Conservation (phyloP, 2,888 invertebrate genomes). For the Spilosoma lubricipeda region DNA sequence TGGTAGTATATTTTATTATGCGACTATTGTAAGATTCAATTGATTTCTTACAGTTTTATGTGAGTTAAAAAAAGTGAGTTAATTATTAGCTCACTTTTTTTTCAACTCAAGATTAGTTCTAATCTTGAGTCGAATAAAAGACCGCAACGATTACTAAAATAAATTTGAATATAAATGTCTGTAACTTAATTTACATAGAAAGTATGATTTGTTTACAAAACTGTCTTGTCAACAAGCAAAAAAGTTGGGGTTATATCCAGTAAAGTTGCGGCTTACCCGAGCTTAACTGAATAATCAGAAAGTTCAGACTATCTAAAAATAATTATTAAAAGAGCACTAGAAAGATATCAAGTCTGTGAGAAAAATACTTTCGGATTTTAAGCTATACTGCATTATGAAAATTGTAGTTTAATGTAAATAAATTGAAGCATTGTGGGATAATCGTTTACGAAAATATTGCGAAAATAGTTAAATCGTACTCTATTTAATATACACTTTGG, state of each 20-base stretch:
- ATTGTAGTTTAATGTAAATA: neutral
- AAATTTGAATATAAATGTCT: neutral
- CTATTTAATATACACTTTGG: too few species aligned
- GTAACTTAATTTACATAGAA: neutral
- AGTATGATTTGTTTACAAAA: slow-evolving; percentile 7
- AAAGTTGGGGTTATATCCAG: slow-evolving; percentile 1
- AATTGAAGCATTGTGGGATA: neutral
- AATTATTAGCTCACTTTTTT: too few species aligned
- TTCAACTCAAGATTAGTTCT: neutral
- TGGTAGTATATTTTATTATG: too few species aligned
- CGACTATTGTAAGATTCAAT: too few species aligned
- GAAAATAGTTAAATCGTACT: too few species aligned
- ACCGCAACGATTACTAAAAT: too few species aligned
- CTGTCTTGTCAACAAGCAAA: slow-evolving; percentile 2
- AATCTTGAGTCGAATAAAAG: neutral
- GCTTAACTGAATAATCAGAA: slow-evolving; percentile 11
- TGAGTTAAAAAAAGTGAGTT: too few species aligned
- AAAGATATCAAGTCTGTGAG: neutral
- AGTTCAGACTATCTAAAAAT: slow-evolving; percentile 2
- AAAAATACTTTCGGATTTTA: slow-evolving; percentile 6
- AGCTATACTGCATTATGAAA: neutral
- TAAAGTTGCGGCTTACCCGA: slow-evolving; percentile 9
- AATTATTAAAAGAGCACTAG: slow-evolving; percentile 9
- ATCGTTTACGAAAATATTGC: too few species aligned
- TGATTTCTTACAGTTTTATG: too few species aligned